Percentiles rank a stretch among this genome's conserved stretches.
These are phyloP conservation scores for Chaetops frenatus DNA, from an alignment of 2,113 vertebrate genomes.

Conservation along the genomic window DNA sequence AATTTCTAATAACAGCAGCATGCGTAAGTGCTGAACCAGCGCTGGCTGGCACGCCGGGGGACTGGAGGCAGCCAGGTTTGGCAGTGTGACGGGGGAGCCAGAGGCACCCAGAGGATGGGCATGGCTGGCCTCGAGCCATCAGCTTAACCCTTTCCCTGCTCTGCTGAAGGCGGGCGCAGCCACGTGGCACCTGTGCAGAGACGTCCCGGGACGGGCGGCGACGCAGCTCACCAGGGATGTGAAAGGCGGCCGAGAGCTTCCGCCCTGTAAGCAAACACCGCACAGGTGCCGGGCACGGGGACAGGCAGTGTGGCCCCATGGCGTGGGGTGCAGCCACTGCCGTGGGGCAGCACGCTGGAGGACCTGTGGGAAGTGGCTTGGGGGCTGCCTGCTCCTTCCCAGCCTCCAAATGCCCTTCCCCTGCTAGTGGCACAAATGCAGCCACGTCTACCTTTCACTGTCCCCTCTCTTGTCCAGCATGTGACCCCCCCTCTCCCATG, in stretches of 20 bases:
- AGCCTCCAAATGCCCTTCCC: not conserved
- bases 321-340: rapidly evolving
- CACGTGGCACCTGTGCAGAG: not conserved
- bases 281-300: not conserved
- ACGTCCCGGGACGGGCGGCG: rapidly evolving
- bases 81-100: not conserved
- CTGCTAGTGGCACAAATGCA: not conserved
- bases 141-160: not conserved
- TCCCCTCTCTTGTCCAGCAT: not conserved
- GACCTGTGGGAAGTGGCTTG: not conserved
- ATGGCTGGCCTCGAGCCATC: not conserved
- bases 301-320: rapidly evolving
- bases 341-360: rapidly evolving
- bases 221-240: rapidly evolving
- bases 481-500: not conserved
- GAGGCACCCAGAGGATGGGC: not conserved
- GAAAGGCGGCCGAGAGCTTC: not conserved
- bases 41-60: not conserved
- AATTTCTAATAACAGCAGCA: conserved; percentile 57
- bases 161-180: not conserved
- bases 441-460: not conserved
- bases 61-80: conserved; percentile 26
- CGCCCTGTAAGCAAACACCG: not conserved
- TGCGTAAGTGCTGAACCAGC: conserved; percentile 52
- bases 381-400: not conserved